Conservation (phyloP, 2,888 invertebrate genomes). For the Hydropsyche betteni region DNA sequence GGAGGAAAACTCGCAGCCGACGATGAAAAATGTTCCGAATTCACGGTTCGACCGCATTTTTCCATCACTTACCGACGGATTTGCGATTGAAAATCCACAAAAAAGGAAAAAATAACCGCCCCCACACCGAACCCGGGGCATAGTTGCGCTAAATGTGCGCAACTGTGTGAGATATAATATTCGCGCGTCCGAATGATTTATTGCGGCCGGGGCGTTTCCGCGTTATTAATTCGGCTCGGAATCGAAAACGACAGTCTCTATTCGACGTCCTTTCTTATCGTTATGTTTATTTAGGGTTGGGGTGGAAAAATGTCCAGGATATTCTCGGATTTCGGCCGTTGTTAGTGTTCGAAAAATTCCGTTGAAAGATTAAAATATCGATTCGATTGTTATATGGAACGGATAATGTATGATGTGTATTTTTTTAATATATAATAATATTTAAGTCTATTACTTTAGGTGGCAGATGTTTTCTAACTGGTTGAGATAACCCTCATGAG, state of each 20-base stretch:
- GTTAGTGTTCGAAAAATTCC: too few species aligned
- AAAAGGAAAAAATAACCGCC: neutral
- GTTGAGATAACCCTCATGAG: too few species aligned
- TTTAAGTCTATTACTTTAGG: too few species aligned
- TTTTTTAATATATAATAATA: too few species aligned
- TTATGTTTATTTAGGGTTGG: too few species aligned
- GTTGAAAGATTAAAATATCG: too few species aligned
- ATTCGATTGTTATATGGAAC: too few species aligned
- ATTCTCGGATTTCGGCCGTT: too few species aligned
- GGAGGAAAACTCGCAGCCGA: too few species aligned
- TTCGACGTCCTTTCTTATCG: neutral
- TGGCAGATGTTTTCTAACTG: too few species aligned
- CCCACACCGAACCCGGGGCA: neutral
- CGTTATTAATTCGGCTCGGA: slow-evolving; percentile 22
- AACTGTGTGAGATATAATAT: neutral
- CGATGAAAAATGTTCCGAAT: slow-evolving; percentile 26
- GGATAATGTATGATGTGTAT: too few species aligned
- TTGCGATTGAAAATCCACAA: slow-evolving; percentile 24
- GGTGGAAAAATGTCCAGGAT: too few species aligned
- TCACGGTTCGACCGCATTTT: slow-evolving; percentile 13
- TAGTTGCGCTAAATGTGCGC: neutral
- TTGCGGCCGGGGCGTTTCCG: slow-evolving; percentile 1
- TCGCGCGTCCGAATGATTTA: slow-evolving; percentile 24
- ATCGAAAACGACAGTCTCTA: slow-evolving; percentile 23
- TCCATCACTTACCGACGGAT: slow-evolving; percentile 19